Evolutionary conservation across 1,140 invertebrate species (phyloP).

Genomic region (Adoxophyes honmai): DNA sequence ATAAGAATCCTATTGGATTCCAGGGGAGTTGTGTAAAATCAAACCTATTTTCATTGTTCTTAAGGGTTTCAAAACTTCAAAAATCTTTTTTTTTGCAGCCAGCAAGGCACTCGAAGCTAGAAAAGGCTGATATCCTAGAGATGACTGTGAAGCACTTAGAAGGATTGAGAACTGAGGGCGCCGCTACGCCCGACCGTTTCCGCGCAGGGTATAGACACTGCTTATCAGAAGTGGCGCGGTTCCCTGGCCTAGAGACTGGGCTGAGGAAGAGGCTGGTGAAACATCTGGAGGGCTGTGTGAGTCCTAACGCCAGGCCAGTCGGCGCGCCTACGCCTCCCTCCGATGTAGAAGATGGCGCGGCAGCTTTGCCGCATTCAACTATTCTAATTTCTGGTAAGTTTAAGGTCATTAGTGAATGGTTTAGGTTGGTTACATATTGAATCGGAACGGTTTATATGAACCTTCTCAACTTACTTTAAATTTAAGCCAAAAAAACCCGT

Average conservation of each 20-base stretch:
- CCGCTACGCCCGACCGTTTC: slow-evolving; percentile 91
- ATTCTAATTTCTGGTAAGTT: slow-evolving; percentile 66
- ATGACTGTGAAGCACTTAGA: slow-evolving; percentile 97
- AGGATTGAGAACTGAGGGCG: slow-evolving; percentile 86
- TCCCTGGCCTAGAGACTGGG: slow-evolving; percentile 83
- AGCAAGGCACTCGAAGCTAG: slow-evolving; percentile 93
- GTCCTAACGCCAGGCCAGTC: slow-evolving; percentile 57
- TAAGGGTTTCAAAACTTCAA: no score
- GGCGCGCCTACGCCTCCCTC: slow-evolving; percentile 79
- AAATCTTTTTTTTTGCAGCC: slow-evolving; percentile 81
- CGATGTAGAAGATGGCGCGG: slow-evolving; percentile 74
- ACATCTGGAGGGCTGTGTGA: slow-evolving; percentile 84
- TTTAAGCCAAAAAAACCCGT: no score
- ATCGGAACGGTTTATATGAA: no score
- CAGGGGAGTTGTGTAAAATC: no score
- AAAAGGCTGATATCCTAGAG: slow-evolving; percentile 98
- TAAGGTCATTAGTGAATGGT: neutral
- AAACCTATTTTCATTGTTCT: no score
- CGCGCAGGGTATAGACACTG: slow-evolving; percentile 93
- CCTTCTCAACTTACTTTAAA: no score
- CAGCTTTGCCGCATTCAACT: slow-evolving; percentile 47
- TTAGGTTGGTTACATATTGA: no score
- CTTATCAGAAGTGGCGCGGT: slow-evolving; percentile 88
- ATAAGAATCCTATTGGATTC: no score
- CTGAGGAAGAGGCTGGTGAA: slow-evolving; percentile 84